These are phyloP conservation scores for Corythornis vintsioides DNA, from an alignment of 2,113 vertebrate genomes.

Conservation along the genomic window DNA sequence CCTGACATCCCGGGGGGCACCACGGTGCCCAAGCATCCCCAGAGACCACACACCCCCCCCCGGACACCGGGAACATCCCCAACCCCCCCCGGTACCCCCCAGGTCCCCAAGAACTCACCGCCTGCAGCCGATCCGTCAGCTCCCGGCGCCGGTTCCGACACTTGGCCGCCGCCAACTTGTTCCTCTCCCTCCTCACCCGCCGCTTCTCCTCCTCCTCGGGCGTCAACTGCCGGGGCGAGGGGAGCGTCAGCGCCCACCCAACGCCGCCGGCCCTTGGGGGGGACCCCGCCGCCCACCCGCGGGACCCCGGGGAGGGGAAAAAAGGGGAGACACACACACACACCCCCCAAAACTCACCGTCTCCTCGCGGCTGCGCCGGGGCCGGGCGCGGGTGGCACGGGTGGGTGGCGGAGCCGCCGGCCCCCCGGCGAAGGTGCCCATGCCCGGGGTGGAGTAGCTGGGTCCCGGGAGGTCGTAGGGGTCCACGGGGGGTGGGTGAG, in stretches of 20 bases:
- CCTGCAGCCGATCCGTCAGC: constrained; percentile 92
- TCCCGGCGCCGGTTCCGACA: constrained; percentile 93
- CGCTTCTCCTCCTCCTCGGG: constrained; percentile 95
- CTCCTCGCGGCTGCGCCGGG: constrained; percentile 86
- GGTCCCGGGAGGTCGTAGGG: constrained; percentile 92
- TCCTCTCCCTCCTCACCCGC: constrained; percentile 88
- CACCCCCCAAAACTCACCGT: too few species aligned
- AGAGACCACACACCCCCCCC: not conserved
- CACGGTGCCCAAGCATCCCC: fast-evolving
- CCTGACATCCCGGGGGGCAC: not conserved
- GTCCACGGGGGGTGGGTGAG: constrained; percentile 73
- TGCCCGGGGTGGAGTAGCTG: constrained; percentile 82
- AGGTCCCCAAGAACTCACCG: constrained; percentile 76
- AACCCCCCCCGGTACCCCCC: too few species aligned
- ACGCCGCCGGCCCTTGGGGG: too few species aligned
- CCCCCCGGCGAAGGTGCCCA: constrained; percentile 59
- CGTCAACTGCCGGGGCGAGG: constrained; percentile 77
- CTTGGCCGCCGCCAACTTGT: constrained; percentile 94
- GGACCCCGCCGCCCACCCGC: too few species aligned
- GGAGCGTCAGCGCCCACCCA: not conserved
- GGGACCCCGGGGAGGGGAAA: too few species aligned
- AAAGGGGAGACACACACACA: too few species aligned
- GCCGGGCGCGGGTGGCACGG: constrained; percentile 81
- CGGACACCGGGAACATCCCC: fast-evolving
- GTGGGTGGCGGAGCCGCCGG: constrained; percentile 66